Evolutionary conservation across 2,797 vertebrate genomes (phyloP), one percentile per base, ranked within the genome.

Genomic region (Coracias cyanogaster): DNA sequence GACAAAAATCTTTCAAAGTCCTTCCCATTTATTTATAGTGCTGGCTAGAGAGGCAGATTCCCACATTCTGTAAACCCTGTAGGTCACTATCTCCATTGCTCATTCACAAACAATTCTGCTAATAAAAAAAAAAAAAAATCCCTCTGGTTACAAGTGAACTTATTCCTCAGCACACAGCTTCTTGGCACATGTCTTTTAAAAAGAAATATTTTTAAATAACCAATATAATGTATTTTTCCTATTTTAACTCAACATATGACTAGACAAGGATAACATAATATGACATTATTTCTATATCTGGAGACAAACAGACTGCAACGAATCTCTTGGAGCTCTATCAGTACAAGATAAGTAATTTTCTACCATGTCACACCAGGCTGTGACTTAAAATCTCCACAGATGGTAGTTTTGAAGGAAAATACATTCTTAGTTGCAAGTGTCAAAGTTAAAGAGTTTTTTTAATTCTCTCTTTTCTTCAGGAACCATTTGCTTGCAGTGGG

Each of bases 21-120:
- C 66, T 31, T 86, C 52, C 87, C 46, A 71, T 70, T 86, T 95
- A 96, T 94, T 96, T 66, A 84, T 79, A 91, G 86, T 22, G 31
- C 86, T 94, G 89, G 72, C 74, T 60, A 94, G 85, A 92, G 65
- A 81, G 78, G 48, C 77, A 65, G 62, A 94, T 94, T 96, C 90
- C 54, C 87, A 82, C 73, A 94, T 93, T 70, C 69, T n/a, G 7
- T 52, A 69, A 71, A 93, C 65, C 51, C 48, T 54, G 46, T 54
- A 82, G 52, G 78, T 91, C 89, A 83, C 64, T 67, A 45, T 73
- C 89, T 92, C 92, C 76, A 80, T 82, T 92, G 88, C 89, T 84
- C 85, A 96, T 89, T 96, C 89, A 96, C 71, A 91, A 97, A 90
- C 89, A 96, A 91, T 93, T 90, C 96, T 85, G 54, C 45, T 69